Evolutionary conservation across 1,140 invertebrate genomes (phyloP), one percentile per base, ranked within the genome.

Genomic region (Drosophila dunni): DNA sequence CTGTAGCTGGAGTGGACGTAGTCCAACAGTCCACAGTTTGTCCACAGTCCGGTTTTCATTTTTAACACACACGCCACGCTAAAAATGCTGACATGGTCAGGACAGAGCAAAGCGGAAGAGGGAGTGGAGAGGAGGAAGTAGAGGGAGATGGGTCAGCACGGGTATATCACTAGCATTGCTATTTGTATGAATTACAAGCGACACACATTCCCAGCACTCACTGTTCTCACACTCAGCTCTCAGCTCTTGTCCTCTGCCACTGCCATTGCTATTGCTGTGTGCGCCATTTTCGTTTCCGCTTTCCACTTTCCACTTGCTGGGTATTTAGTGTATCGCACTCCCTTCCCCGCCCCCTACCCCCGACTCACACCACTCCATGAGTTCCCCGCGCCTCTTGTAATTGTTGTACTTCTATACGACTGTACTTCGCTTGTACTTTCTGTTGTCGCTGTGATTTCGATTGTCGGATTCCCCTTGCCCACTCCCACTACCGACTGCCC

Each of bases 241-340:
- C 54, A 33, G 33, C 46, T 46, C 64, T 58, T 45, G 44, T 66
- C 69, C 70, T 53, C 48, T 78, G 68, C 53, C 50, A 7, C 48
- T 78, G 68, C 53, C 50, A 7, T 65, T 61, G 36, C 75, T 54
- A 33, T 67, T 71, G 60, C 72, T 73, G 57, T 88, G 84, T 88
- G 83, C 75, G 84, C 66, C 76, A 89, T 88, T 88, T 88, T 84
- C 83, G 79, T 88, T 89, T 88, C 83, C 83, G 84, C 62, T 86
- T 86, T 86, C 83, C 80, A 88, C 83, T 88, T 89, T 86, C 83
- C 80, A 88, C 83, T 88, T 89, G 84, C 84, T 89, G 83, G 63
- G 79, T 88, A 83, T 88, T 88, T 86, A 86, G 83, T 89, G 70
- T 79, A 80, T 73, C 48, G 42, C 51, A 44, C 34, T 17, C 44